Percentiles rank a stretch among this genome's conserved stretches.
Evolutionary conservation across 2,888 invertebrate species (phyloP).

Genomic region (Apamea crenata): DNA sequence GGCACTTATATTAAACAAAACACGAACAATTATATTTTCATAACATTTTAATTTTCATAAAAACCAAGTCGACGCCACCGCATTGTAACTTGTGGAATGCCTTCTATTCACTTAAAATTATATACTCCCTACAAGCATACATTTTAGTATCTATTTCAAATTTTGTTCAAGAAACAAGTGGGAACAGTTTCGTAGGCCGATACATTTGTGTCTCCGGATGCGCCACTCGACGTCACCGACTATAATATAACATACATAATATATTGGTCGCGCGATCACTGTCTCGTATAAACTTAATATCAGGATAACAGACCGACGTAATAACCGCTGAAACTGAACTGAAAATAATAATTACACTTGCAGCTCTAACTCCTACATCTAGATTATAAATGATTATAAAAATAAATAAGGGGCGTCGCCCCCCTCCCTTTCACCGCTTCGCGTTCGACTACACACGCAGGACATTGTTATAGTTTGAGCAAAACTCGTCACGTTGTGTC

Average conservation of each 20-base stretch:
- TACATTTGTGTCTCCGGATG: slow-evolving; percentile 51
- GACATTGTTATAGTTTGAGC: slow-evolving; percentile 73
- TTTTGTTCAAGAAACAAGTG: slow-evolving; percentile 78
- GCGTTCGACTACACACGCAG: slow-evolving; percentile 73
- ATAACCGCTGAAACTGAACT: slow-evolving; percentile 71
- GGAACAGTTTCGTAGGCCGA: slow-evolving; percentile 70
- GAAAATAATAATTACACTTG: slow-evolving; percentile 80
- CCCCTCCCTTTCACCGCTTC: slow-evolving; percentile 79
- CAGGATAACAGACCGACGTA: slow-evolving; percentile 69
- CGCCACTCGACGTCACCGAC: slow-evolving; percentile 54
- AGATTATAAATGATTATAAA: slow-evolving; percentile 89
- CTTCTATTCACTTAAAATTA: slow-evolving; percentile 88
- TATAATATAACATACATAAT: slow-evolving; percentile 57
- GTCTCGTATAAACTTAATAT: slow-evolving; percentile 71
- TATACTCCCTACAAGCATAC: slow-evolving; percentile 86
- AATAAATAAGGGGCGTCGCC: slow-evolving; percentile 87
- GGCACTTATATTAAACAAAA: slow-evolving; percentile 84
- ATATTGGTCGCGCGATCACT: slow-evolving; percentile 52
- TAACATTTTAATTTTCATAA: slow-evolving; percentile 75
- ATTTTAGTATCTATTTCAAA: slow-evolving; percentile 79
- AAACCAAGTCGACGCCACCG: slow-evolving; percentile 85
- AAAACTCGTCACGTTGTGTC: slow-evolving; percentile 72
- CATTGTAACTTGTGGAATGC: slow-evolving; percentile 88
- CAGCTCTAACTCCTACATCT: slow-evolving; percentile 85
- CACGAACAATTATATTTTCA: slow-evolving; percentile 76